These are phyloP conservation scores for Meloidogyne floridensis DNA, from an alignment of 1,140 invertebrate genomes.

Conservation along the genomic window DNA sequence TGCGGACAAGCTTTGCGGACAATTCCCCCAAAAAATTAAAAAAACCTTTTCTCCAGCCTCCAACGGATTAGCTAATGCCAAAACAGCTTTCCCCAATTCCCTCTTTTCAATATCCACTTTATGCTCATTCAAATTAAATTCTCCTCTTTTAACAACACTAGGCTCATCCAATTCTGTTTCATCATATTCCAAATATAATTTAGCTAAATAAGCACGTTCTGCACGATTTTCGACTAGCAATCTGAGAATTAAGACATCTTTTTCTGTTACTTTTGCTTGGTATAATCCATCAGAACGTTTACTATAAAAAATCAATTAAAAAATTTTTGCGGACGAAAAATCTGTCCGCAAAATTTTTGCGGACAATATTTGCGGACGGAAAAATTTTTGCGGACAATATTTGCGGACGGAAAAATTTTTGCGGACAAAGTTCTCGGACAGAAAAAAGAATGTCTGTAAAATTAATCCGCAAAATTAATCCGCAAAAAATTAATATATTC, in stretches of 20 bases:
- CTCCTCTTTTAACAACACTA: conserved; percentile 20
- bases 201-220: conserved; percentile 53
- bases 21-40: neutral
- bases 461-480: neutral
- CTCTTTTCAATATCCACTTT: conserved; percentile 55
- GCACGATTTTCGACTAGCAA: conserved; percentile 51
- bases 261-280: conserved; percentile 53
- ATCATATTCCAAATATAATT: conserved; percentile 57
- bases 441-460: conserved; percentile 23
- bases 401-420: too few relatives aligned
- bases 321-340: too few relatives aligned
- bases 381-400: too few relatives aligned
- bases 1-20: neutral
- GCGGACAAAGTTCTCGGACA: too few relatives aligned
- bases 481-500: neutral
- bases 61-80: conserved; percentile 58
- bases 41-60: conserved; percentile 49
- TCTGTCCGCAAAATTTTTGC: neutral
- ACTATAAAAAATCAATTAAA: conserved; percentile 2
- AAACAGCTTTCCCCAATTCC: conserved; percentile 48
- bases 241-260: conserved; percentile 49
- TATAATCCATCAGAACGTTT: conserved; percentile 40
- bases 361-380: neutral
- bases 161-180: conserved; percentile 59
- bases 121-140: conserved; percentile 27